These are phyloP conservation scores for Dicrurus megarhynchus DNA, from an alignment of 2,113 vertebrate species.

Conservation along the genomic window DNA sequence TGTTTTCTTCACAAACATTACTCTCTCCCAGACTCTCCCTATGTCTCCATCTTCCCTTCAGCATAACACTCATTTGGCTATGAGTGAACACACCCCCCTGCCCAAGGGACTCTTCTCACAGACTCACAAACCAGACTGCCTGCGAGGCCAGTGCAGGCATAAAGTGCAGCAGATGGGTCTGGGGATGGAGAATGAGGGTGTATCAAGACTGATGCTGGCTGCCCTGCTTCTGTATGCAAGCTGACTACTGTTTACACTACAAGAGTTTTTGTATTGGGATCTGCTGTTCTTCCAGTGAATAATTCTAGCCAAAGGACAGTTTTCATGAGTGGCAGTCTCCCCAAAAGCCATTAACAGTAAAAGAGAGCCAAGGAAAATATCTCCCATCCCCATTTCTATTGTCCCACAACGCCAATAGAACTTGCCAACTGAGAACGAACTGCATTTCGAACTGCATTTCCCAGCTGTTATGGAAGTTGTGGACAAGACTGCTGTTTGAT, in stretches of 20 bases:
- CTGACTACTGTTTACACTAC: not conserved
- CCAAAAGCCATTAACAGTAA: not conserved
- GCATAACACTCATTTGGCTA: fast-evolving
- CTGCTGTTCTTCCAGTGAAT: not conserved
- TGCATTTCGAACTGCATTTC: not conserved
- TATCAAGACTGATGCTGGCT: not conserved
- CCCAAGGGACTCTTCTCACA: not conserved
- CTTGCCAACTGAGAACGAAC: not conserved
- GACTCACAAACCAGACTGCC: not conserved
- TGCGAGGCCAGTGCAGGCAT: fast-evolving
- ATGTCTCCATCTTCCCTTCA: not conserved
- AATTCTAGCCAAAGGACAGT: not conserved
- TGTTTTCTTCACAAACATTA: not conserved
- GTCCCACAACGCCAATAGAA: not conserved
- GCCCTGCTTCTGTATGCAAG: not conserved
- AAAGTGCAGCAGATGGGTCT: not conserved
- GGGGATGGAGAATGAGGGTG: not conserved
- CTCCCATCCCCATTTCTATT: not conserved
- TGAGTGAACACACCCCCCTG: not conserved
- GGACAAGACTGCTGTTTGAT: not conserved
- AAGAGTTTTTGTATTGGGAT: not conserved
- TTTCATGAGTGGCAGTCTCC: not conserved
- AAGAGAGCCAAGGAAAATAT: not conserved
- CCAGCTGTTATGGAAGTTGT: not conserved
- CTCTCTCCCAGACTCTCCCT: not conserved